Evolutionary conservation across 2,888 invertebrate genomes (phyloP).

Genomic region (Rotaria socialis): DNA sequence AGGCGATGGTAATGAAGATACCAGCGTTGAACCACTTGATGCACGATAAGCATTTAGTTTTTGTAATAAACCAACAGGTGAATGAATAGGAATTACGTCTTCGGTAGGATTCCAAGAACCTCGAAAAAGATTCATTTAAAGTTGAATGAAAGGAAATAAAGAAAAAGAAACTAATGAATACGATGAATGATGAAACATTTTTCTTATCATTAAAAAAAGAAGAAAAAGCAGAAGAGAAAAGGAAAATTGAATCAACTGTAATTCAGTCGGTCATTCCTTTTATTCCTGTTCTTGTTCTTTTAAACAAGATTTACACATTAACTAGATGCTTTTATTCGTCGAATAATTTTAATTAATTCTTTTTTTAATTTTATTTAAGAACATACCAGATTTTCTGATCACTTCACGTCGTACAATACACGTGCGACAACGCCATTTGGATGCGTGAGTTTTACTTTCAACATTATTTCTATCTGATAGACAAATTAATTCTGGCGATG

Average conservation of each 20-base stretch:
- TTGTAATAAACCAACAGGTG: background rate
- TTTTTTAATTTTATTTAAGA: background rate
- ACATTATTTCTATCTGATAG: background rate
- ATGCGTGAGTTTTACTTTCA: background rate
- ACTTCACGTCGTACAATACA: constrained; percentile 42
- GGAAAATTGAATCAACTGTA: background rate
- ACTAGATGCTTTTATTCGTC: background rate
- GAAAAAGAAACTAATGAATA: background rate
- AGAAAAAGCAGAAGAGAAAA: background rate
- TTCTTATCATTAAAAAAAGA: background rate
- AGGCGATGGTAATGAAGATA: background rate
- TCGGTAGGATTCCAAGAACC: constrained; percentile 4
- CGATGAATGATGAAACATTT: background rate
- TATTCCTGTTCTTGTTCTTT: background rate
- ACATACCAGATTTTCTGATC: constrained; percentile 39
- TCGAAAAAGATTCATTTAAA: background rate
- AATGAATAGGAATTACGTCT: background rate
- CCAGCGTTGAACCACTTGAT: background rate
- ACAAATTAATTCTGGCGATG: background rate
- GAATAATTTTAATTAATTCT: background rate
- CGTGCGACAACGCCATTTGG: constrained; percentile 41
- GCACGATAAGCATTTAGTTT: constrained; percentile 4
- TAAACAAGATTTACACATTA: background rate
- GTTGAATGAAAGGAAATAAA: background rate
- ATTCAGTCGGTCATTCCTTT: background rate